These are phyloP conservation scores for Chrysomallon squamiferum DNA, from an alignment of 1,140 invertebrate species.

Conservation along the genomic window DNA sequence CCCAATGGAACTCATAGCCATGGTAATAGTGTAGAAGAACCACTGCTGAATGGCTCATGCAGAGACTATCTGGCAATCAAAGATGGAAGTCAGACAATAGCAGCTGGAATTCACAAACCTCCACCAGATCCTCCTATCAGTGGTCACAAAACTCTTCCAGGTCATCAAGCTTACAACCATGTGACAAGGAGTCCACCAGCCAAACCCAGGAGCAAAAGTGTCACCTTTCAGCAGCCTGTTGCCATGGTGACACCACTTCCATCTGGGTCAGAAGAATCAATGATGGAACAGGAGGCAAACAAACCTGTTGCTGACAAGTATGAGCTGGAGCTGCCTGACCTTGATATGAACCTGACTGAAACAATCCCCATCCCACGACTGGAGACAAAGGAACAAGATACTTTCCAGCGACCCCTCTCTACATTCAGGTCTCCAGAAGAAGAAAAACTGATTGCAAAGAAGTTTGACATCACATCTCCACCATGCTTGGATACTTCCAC, in stretches of 20 bases:
- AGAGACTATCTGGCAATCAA: slow-evolving; percentile 16
- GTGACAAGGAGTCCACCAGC: slow-evolving; percentile 22
- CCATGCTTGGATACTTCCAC: background rate
- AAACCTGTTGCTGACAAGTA: background rate
- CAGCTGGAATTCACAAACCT: slow-evolving; percentile 7
- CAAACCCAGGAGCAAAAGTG: slow-evolving; percentile 43
- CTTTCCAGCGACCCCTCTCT: background rate
- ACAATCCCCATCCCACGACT: background rate
- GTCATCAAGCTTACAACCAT: slow-evolving; percentile 1
- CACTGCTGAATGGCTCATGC: slow-evolving; percentile 7
- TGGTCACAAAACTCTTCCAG: slow-evolving; percentile 28
- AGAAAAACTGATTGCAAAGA: background rate
- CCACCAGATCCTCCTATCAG: slow-evolving; percentile 9
- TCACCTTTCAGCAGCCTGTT: slow-evolving; percentile 53
- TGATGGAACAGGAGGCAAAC: slow-evolving; percentile 1
- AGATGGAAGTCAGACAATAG: slow-evolving; percentile 20
- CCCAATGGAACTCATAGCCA: background rate
- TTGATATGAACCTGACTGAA: background rate
- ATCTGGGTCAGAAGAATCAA: slow-evolving; percentile 50
- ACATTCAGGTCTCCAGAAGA: slow-evolving; percentile 1
- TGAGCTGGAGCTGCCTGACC: background rate
- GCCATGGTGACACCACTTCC: slow-evolving; percentile 55
- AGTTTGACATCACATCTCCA: background rate
- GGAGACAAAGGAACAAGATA: background rate
- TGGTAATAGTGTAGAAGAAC: slow-evolving; percentile 16